Conservation (phyloP, 2,113 vertebrate species). For the Pelmatolapia mariae region DNA sequence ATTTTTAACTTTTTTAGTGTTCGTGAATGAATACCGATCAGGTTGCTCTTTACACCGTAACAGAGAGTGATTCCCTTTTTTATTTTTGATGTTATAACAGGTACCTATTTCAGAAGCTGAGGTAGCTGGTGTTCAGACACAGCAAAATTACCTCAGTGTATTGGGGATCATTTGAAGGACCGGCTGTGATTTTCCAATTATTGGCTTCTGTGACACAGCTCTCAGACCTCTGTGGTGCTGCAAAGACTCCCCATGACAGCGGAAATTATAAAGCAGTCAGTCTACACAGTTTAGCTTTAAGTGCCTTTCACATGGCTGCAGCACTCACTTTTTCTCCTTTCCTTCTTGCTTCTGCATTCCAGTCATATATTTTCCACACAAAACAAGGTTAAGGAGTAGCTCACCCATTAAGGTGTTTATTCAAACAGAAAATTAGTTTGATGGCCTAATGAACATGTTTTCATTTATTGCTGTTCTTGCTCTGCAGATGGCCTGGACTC, state of each 20-base stretch:
- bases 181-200: slow-evolving; percentile 62
- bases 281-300: not conserved
- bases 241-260: slow-evolving; percentile 28
- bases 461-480: not conserved
- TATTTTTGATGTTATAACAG: slow-evolving; percentile 10
- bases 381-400: slow-evolving; percentile 17
- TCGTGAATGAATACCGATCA: not conserved
- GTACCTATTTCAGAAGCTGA: slow-evolving; percentile 15
- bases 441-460: slow-evolving; percentile 29
- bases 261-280: slow-evolving; percentile 29
- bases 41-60: not conserved
- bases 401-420: slow-evolving; percentile 34
- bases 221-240: slow-evolving; percentile 1
- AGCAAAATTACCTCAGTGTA: slow-evolving; percentile 49
- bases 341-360: not conserved
- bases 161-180: slow-evolving; percentile 56
- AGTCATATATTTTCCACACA: not conserved
- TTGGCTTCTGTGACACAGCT: slow-evolving; percentile 40
- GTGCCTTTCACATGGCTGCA: not conserved
- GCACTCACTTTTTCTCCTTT: not conserved
- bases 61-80: not conserved
- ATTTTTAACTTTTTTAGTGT: not conserved
- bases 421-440: slow-evolving; percentile 38
- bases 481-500: not conserved
- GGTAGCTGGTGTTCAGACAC: slow-evolving; percentile 35